Percentiles rank a stretch among this genome's conserved stretches.
Conservation (phyloP, 2,797 vertebrate genomes). For the Acanthornis magna region DNA sequence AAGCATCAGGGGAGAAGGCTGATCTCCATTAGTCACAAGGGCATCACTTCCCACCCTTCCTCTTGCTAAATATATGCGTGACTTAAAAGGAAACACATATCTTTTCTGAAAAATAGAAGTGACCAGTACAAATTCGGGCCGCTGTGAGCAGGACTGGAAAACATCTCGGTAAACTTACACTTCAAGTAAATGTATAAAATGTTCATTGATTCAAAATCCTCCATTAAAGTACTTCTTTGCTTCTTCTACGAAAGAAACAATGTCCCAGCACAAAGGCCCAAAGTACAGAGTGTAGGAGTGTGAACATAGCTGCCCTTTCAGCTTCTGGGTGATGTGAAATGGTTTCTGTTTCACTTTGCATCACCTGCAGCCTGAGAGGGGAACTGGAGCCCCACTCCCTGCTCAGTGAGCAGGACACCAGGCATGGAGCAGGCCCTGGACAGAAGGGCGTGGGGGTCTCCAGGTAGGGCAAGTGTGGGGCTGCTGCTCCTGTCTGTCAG, state of each 20-base stretch:
- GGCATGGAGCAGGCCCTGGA: background rate
- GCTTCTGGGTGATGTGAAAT: background rate
- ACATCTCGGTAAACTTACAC: background rate
- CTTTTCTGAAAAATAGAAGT: background rate
- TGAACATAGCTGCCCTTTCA: background rate
- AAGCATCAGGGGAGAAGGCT: background rate
- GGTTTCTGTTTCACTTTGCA: background rate
- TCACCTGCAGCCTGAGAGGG: background rate
- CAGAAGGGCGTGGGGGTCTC: background rate
- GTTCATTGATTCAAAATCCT: background rate
- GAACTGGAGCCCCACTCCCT: background rate
- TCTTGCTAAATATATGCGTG: background rate
- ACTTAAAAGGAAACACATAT: background rate
- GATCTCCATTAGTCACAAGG: background rate
- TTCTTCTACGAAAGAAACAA: background rate
- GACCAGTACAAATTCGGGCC: background rate
- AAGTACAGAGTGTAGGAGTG: background rate
- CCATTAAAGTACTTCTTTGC: background rate
- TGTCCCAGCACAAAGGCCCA: background rate
- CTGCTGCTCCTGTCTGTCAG: background rate
- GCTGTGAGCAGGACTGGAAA: background rate
- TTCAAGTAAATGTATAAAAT: background rate
- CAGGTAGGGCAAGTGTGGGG: rapidly evolving
- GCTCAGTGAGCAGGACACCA: background rate
- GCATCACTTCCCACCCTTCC: background rate